Evolutionary conservation across 2,797 vertebrate species (phyloP), one percentile per base, ranked within the genome.

Genomic region (Pseudochaenichthys georgianus): DNA sequence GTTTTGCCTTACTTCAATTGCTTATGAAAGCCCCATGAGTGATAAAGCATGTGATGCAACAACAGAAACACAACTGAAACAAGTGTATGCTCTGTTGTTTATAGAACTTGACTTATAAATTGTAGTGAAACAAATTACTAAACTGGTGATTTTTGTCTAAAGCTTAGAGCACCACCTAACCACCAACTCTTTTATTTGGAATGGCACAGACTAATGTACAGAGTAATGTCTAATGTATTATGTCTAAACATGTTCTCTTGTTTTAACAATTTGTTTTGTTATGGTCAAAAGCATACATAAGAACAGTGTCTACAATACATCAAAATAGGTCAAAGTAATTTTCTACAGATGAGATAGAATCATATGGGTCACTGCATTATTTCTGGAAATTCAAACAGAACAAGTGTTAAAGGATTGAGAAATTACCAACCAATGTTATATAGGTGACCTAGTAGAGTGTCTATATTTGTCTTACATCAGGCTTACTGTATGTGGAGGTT

Each of bases 281-380:
- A 79, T 80, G 47, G 74, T 87, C 86, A 93, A 38, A 89, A 90
- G 80, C 75, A 82, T 85, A 93, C 34, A 93, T 83, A 91, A 89
- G 91, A 89, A 82, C 87, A 69, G 92, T 93, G 84, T 87, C 93
- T 94, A 94, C 88, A 94, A 95, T 90, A 87, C 75, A 82, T 88
- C 81, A 82, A 95, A 95, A 92, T 95, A 89, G 95, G 94, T 94
- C 93, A 95, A 83, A 88, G 88, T 87, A 79, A 92, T 93, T 94
- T 93, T 88, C 89, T 92, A 85, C 87, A 64, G 85, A 88, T 75
- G 85, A 91, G 83, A 80, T 88, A 87, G 78, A 93, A 90, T 89
- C 86, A 91, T 92, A 94, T 95, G 92, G 95, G 95, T 95, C 95
- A 94, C 81, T 89, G 86, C 92, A 95, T 94, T 94, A 95, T 94